Evolutionary conservation across 2,888 invertebrate species (phyloP), one percentile per base, ranked within the genome.

Genomic region (Antheraea assamensis): DNA sequence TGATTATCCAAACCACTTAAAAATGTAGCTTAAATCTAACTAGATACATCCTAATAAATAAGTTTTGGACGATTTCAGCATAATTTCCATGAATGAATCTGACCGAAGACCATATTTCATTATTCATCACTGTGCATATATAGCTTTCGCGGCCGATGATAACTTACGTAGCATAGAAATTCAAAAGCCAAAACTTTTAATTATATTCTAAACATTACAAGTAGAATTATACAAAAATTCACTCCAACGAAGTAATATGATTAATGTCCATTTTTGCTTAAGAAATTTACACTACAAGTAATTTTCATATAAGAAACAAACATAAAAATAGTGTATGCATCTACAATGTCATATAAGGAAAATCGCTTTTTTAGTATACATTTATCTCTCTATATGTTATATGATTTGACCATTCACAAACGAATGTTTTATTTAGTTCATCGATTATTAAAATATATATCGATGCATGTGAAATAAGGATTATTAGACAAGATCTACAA

Each of bases 191-290:
- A 86, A 68, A 84, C 83, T 82, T 81, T 82, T 80, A 77, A 78
- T 79, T 77, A 75, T 76, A 83, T 75, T 82, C 84, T 87, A 86
- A 81, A 79, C 78, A 84, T 87, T 87, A 87, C 77, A 78, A 80
- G 79, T 85, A 83, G 75, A 85, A 83, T 82, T 81, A 83, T 87
- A 88, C 81, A 85, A 83, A n/a, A 84, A 85, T 82, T 78, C 79
- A 85, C 80, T 80, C 78, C 80, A 82, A 83, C 13, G 8, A 58
- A 58, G 8, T 84, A 84, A 82, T 87, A 87, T 86, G 81, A 87
- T 89, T 90, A 90, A 86, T 88, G 88, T 90, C 96, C 95, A 82
- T 95, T 96, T 85, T 96, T 96, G 74, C 90, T 94, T 78, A 87
- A 75, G 74, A 70, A 82, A 95, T 95, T 81, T 93, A 95, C 77